phyloP scores from a whole-genome alignment of 1,140 invertebrate species.

The Asobara japonica region DNA sequence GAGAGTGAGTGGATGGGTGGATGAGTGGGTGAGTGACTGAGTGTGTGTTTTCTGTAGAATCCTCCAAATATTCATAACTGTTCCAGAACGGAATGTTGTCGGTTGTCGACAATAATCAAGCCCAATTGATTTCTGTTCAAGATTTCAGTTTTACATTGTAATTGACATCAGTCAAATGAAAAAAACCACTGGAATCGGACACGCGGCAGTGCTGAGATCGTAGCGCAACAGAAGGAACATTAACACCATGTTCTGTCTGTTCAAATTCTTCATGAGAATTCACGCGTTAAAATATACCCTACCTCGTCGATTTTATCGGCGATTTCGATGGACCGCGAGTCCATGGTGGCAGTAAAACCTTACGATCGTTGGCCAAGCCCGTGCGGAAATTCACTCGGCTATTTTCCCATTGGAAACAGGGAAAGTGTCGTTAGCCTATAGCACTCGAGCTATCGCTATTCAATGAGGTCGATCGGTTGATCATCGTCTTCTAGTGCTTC shows the following conservation, averaged over 20 bases:
- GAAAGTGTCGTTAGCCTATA: conserved; percentile 24
- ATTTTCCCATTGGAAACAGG: conserved; percentile 22
- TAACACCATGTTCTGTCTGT: neutral
- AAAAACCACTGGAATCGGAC: no score
- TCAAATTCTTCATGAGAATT: neutral
- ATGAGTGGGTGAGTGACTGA: no score
- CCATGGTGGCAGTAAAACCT: conserved; percentile 33
- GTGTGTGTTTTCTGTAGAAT: no score
- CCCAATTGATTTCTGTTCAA: no score
- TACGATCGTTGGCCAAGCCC: conserved; percentile 28
- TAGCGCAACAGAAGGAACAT: neutral
- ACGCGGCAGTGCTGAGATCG: neutral
- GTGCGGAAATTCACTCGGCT: conserved; percentile 33
- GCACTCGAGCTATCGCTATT: conserved; percentile 20
- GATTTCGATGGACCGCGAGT: conserved; percentile 25
- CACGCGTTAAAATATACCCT: neutral
- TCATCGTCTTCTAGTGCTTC: neutral
- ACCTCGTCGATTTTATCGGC: conserved; percentile 22
- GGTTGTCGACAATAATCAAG: no score
- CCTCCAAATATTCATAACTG: no score
- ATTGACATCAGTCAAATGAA: no score
- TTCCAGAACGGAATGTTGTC: no score
- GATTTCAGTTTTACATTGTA: no score
- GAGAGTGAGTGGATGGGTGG: no score
- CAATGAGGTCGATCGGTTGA: conserved; percentile 5